Conservation (phyloP, 2,113 vertebrate genomes). For the Rhinogobius similis region DNA sequence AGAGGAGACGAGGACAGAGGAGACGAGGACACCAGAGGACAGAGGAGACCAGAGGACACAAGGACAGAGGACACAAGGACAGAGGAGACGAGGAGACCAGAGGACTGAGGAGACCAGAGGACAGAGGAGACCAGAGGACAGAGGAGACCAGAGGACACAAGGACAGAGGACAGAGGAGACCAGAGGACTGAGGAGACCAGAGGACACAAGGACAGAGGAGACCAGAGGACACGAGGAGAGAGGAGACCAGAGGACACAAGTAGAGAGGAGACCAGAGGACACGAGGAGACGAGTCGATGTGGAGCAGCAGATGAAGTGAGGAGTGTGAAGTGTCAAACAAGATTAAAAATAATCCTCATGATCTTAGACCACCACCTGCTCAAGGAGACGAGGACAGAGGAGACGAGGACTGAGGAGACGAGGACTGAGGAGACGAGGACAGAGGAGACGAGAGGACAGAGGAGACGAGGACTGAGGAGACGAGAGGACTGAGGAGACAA, state of each 20-base stretch:
- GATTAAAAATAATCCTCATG: background rate
- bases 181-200: no score
- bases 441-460: no score
- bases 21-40: background rate
- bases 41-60: background rate
- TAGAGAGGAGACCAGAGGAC: no score
- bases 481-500: no score
- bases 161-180: no score
- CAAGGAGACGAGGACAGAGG: background rate
- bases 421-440: no score
- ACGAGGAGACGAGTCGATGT: background rate
- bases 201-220: background rate
- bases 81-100: background rate
- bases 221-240: background rate
- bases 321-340: background rate
- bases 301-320: background rate
- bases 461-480: no score
- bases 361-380: background rate
- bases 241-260: background rate
- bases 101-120: background rate
- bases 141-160: no score
- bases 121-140: background rate
- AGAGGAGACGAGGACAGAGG: background rate
- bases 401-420: no score
- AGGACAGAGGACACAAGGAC: background rate